Evolutionary conservation across 2,888 invertebrate genomes (phyloP), one percentile per base, ranked within the genome.

Genomic region (Dexiosoma caninum): DNA sequence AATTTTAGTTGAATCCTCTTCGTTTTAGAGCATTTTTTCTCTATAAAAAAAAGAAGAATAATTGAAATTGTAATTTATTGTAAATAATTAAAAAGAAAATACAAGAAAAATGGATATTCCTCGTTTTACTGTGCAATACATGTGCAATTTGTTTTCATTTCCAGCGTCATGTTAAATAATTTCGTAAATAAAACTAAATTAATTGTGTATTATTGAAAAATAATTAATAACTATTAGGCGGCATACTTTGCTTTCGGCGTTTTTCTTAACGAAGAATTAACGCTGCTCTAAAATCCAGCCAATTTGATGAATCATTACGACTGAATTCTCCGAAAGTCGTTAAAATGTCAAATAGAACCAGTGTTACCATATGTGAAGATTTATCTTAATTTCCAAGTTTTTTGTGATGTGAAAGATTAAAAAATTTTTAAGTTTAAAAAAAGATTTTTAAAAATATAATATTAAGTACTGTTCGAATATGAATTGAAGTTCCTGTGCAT

Each of bases 71-170:
- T 57, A 77, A 64, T 57, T 53, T 55, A 57, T 10, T 79, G 76
- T 75, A 74, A 57, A 72, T 72, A 75, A 8, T 21, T 55, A 16
- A 32, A 62, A 5, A 37, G 0, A 12, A 46, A 51, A 14, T 40
- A 8, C 46, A 5, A 37, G 0, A 12, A 46, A 51, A 14, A 27
- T 7, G 46, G 30, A 57, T 62, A 23, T 71, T 59, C 55, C 19
- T 74, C 35, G 27, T 44, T 72, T 67, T 30, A 55, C 16, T 64
- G 71, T 81, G n/a, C n/a, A 82, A 82, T 81, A 44, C 78, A 83
- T 83, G 83, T 83, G 84, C 83, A 83, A 83, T 84, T 78, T 16
- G 5, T 30, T 74, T 57, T 55, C 8, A 21, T 5, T 2, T 32
- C 78, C 19, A 1, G 21, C 16, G 51, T 78, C 66, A 40, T 81